Percentiles rank a stretch among this genome's conserved stretches.
These are phyloP conservation scores for Pachyrhynchus sulphureomaculatus DNA, from an alignment of 1,140 invertebrate genomes.

Conservation along the genomic window DNA sequence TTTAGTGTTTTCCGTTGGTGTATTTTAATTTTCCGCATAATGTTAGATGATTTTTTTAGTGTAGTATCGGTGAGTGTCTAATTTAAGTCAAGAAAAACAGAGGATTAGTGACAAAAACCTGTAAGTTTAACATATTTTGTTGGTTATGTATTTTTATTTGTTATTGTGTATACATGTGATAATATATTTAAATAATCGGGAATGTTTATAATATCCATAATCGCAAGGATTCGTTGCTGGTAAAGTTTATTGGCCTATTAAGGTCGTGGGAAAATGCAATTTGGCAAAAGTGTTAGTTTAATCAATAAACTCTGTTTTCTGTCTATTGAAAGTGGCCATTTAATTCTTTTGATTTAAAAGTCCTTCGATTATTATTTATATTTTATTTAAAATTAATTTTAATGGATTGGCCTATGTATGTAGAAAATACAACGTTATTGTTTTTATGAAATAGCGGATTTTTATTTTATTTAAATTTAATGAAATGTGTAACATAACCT, in stretches of 20 bases:
- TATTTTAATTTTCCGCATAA: conserved; percentile 15
- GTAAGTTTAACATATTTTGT: conserved; percentile 36
- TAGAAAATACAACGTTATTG: too few relatives aligned
- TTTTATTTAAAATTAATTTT: too few relatives aligned
- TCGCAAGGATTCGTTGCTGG: neutral
- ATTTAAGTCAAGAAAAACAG: neutral
- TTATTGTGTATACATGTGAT: conserved; percentile 35
- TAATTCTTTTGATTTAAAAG: too few relatives aligned
- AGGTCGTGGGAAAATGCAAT: conserved; percentile 6
- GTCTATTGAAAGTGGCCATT: too few relatives aligned
- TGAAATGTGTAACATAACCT: too few relatives aligned
- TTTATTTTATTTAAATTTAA: too few relatives aligned
- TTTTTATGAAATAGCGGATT: too few relatives aligned
- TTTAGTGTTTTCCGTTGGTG: conserved; percentile 18
- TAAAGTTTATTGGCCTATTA: neutral
- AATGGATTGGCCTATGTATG: too few relatives aligned
- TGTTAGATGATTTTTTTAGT: conserved; percentile 23
- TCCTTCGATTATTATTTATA: too few relatives aligned
- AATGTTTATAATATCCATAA: neutral
- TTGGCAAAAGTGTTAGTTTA: conserved; percentile 12
- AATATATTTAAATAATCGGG: conserved; percentile 24
- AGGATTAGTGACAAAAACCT: conserved; percentile 9
- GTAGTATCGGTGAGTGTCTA: neutral
- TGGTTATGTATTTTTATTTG: conserved; percentile 37
- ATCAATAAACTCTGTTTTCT: conserved; percentile 12